Base-by-base conservation (phyloP, 2,888 invertebrate species). In the Branchipolynoe longqiensis region DNA sequence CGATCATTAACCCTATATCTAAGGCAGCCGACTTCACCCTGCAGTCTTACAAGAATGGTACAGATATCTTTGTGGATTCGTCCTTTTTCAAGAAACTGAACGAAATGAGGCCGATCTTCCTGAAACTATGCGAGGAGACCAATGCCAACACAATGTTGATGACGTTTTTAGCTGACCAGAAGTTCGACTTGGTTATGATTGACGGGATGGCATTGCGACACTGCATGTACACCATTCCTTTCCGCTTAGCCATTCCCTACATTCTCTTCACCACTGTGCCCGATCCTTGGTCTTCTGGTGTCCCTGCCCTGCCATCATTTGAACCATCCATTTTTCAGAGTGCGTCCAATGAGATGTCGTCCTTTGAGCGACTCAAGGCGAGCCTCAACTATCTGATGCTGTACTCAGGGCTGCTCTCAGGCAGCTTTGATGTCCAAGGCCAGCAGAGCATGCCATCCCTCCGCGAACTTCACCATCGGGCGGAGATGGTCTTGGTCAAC, bases 401-500 rank as follows among this genome's bases (percentile, higher is more conserved):
- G 1, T 78, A 78, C 33, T 78, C 78, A 0, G 78, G 78, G 1
- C 1, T 78, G 12, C 78, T 78, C 1, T 78, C 78, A 12, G 78
- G 48, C n/a, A 41, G 28, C 33, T 48, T 78, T n/a, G 54, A 78
- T 8, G 36, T 36, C 18, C 8, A 18, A 8, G 41, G 28, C 25
- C 41, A 41, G 0, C 8, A 28, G 6, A n/a, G n/a, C 6, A 14
- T 58, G 1, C 56, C 82, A 0, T 59, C 85, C 6, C 31, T 84
- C 1, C 40, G 59, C 38, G 86, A 84, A 14, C 64, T 87, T 8
- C 84, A 84, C 84, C 58, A 62, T 18, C 33, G 81, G 28, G 84
- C 87, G 6, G 85, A 86, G 38, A 59, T 87, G 54, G 86, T 74
- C 22, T 40, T 87, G 22, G 54, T 87, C 28, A 87, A 87, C 40